Conservation (phyloP, 2,797 vertebrate species). For the Trematomus bernacchii region DNA sequence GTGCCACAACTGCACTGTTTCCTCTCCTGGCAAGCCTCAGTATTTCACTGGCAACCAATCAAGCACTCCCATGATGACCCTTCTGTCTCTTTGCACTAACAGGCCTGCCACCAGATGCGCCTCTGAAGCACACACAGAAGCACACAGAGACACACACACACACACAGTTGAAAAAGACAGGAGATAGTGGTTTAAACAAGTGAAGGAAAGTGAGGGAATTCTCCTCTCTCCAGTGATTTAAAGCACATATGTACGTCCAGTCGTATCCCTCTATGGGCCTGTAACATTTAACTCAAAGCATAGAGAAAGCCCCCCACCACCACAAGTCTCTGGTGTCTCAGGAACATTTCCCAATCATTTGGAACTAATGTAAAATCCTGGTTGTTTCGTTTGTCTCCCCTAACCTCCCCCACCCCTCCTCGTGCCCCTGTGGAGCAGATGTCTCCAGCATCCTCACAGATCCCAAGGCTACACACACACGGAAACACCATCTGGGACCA, state of each 20-base stretch:
- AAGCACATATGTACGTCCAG: conserved; percentile 64
- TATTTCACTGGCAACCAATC: conserved; percentile 83
- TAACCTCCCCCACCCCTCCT: conserved; percentile 64
- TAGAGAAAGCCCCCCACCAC: conserved; percentile 54
- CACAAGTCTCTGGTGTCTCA: conserved; percentile 66
- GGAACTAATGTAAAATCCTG: conserved; percentile 79
- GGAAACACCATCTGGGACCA: conserved; percentile 86
- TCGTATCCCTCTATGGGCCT: conserved; percentile 42
- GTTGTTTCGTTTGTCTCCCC: conserved; percentile 74
- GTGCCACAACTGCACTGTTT: conserved; percentile 80
- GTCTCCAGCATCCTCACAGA: conserved; percentile 82
- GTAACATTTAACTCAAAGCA: conserved; percentile 66
- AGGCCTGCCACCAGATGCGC: conserved; percentile 86
- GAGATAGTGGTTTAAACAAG: conserved; percentile 64
- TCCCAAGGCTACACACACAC: conserved; percentile 83
- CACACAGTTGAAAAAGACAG: conserved; percentile 53
- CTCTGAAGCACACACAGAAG: conserved; percentile 71
- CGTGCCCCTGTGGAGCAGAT: conserved; percentile 83
- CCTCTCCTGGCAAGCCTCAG: conserved; percentile 79
- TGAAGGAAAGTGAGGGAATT: conserved; percentile 64
- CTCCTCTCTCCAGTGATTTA: conserved; percentile 61
- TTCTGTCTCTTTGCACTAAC: conserved; percentile 85
- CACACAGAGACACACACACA: conserved; percentile 35
- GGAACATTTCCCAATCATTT: conserved; percentile 78
- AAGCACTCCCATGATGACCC: conserved; percentile 85